These are phyloP conservation scores for Drosophila borborema DNA, from an alignment of 2,888 invertebrate genomes.

Conservation along the genomic window DNA sequence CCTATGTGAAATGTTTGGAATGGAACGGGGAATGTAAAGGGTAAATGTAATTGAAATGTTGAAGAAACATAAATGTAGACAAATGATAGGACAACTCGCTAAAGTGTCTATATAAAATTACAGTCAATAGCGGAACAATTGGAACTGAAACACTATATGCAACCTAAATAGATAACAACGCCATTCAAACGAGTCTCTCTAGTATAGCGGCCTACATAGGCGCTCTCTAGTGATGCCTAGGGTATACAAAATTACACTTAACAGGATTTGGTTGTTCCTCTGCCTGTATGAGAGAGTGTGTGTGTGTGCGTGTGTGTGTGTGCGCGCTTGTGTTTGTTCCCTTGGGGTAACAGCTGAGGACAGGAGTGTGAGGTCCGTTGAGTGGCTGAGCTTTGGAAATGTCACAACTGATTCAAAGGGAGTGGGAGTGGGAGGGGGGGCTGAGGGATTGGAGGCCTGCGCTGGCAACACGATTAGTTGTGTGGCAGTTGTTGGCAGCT, in stretches of 20 bases:
- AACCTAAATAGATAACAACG: background rate
- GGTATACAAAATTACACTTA: slow-evolving; percentile 16
- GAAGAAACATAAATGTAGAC: too few species aligned
- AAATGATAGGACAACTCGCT: background rate
- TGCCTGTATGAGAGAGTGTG: background rate
- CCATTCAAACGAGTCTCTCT: background rate
- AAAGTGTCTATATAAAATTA: background rate
- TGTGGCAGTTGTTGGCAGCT: slow-evolving; percentile 56
- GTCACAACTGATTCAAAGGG: slow-evolving; percentile 63
- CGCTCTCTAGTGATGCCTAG: background rate
- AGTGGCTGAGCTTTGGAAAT: slow-evolving; percentile 62
- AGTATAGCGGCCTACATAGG: background rate
- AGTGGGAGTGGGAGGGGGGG: background rate
- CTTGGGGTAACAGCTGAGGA: slow-evolving; percentile 10
- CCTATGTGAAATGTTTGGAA: background rate
- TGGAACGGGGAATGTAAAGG: background rate
- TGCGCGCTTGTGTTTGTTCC: background rate
- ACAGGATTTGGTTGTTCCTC: background rate
- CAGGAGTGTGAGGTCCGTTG: slow-evolving; percentile 30
- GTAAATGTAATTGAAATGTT: background rate
- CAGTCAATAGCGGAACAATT: background rate
- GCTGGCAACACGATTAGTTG: slow-evolving; percentile 42
- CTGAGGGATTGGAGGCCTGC: slow-evolving; percentile 9
- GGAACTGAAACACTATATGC: background rate
- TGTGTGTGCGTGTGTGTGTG: background rate